phyloP scores from a whole-genome alignment of 2,888 invertebrate genomes.

The Cheilosia vulpina region DNA sequence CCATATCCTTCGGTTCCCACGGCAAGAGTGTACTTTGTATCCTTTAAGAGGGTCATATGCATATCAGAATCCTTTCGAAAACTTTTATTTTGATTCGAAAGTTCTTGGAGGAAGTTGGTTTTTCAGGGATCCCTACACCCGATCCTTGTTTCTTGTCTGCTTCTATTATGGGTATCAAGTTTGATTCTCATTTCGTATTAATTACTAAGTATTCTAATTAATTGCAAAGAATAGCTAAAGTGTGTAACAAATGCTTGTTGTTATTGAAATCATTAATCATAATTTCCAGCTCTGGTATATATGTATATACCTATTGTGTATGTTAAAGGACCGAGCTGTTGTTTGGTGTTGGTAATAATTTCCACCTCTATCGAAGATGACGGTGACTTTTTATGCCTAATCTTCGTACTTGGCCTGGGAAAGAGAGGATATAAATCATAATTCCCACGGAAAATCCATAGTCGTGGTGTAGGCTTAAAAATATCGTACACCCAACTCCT shows the following conservation, averaged over 20 bases:
- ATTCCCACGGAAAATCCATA: slow-evolving; percentile 49
- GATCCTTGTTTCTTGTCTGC: background rate
- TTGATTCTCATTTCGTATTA: slow-evolving; percentile 39
- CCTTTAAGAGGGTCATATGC: slow-evolving; percentile 61
- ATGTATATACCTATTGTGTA: too few relatives aligned
- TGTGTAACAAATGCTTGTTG: slow-evolving; percentile 39
- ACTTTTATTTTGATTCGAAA: slow-evolving; percentile 43
- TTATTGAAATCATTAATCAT: slow-evolving; percentile 46
- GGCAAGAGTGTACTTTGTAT: slow-evolving; percentile 65
- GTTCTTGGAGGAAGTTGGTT: slow-evolving; percentile 28
- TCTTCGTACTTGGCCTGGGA: slow-evolving; percentile 2
- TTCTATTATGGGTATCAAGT: slow-evolving; percentile 10
- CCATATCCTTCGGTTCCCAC: slow-evolving; percentile 61
- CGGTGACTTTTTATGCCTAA: slow-evolving; percentile 32
- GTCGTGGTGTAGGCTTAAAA: slow-evolving; percentile 49
- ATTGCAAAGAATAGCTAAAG: slow-evolving; percentile 23
- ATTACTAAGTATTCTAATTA: slow-evolving; percentile 52
- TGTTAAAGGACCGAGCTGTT: slow-evolving; percentile 8
- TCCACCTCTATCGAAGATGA: slow-evolving; percentile 45
- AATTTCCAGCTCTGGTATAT: slow-evolving; percentile 1
- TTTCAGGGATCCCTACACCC: slow-evolving; percentile 6
- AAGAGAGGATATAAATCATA: slow-evolving; percentile 67
- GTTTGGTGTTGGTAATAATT: slow-evolving; percentile 27
- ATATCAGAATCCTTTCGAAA: slow-evolving; percentile 62
- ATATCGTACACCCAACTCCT: slow-evolving; percentile 31